Base-by-base conservation (phyloP, 2,888 invertebrate species). In the Eutolmus rufibarbis region DNA sequence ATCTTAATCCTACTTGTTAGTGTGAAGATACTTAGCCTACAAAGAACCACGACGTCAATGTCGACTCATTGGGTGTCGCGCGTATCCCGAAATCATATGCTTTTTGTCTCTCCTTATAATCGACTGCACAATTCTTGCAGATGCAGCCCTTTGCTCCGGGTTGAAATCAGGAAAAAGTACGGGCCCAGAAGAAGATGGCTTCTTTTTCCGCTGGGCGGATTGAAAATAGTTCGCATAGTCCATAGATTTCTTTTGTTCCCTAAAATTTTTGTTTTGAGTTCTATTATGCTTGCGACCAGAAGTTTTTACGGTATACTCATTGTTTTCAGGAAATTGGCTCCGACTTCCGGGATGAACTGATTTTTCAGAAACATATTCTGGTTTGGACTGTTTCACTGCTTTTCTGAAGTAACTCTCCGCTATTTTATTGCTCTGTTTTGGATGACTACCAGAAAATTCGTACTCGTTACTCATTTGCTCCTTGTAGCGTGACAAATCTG, bases 61-160 rank as follows among this genome's bases (percentile, higher is more conserved):
- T 28, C 66, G 19, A 66, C 66, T 66, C 66, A 66, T 19, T 1
- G 19, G 76, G 19, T 76, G 40, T n/a, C 89, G 89, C n/a, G 92
- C 92, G 82, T 92, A 92, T 90, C 91, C 91, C 76, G 92, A 91
- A 0, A 87, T 86, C 84, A 91, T 89, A 89, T 92, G 90, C 37
- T 91, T 91, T 85, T 92, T 90, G 85, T 92, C 92, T 23, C 90
- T 90, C 19, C 90, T 90, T 19, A 92, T 90, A 92, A 92, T 92
- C 5, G 92, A 91, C 87, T 92, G 91, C 4, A 92, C 90, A 19
- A 92, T 89, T 74, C 90, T 90, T 51, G 91, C 90, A 2, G 92
- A 91, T 16, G 92, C 93, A 3, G 89, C 89, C 8, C 89, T 90
- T 87, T 92, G 92, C 79, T 91, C 91, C 37, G 88, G 1, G 87